Base-by-base conservation (phyloP, 2,888 invertebrate species). In the Arctia plantaginis region DNA sequence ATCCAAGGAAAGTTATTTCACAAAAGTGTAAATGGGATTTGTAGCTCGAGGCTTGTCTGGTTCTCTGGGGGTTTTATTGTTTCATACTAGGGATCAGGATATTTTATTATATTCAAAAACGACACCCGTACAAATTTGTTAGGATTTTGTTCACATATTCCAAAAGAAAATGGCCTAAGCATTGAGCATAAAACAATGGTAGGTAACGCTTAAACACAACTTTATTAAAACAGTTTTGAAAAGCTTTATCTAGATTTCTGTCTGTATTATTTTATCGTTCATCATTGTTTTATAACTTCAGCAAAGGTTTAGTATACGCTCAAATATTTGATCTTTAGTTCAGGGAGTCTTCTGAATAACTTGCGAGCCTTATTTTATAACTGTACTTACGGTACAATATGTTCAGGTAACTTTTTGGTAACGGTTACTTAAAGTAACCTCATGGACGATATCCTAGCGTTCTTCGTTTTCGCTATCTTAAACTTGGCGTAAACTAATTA, bases 11-110 rank as follows among this genome's bases (percentile, higher is more conserved):
- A 77, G 78, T 79, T 77, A 81, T 76, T 72, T 77, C 72, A 82
- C 78, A 73, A 77, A 81, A 82, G 75, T 79, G 82, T 82, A 83
- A 83, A 83, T 80, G 73, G 77, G 77, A 82, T 82, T 81, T 81
- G 76, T 75, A 65, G 81, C 85, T 75, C 35, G 65, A 77, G 85
- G 83, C 81, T 35, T 64, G 71, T 62, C 44, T 65, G 69, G 33
- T 55, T 78, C 76, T 41, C 75, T 47, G n/a, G 69, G 73, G 72
- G 39, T 72, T 75, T 75, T 75, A 77, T 71, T 75, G 77, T 75
- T 55, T 72, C 68, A 66, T 47, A 72, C 67, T 39, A 55, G 55
- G 71, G 66, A 73, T 69, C 73, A 66, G 39, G 59, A 69, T 76
- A 76, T 51, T 69, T 76, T 73, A 47, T 71, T 66, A 73, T 55